Evolutionary conservation across 1,140 invertebrate genomes (phyloP).

Genomic region (Amphibalanus amphitrite): DNA sequence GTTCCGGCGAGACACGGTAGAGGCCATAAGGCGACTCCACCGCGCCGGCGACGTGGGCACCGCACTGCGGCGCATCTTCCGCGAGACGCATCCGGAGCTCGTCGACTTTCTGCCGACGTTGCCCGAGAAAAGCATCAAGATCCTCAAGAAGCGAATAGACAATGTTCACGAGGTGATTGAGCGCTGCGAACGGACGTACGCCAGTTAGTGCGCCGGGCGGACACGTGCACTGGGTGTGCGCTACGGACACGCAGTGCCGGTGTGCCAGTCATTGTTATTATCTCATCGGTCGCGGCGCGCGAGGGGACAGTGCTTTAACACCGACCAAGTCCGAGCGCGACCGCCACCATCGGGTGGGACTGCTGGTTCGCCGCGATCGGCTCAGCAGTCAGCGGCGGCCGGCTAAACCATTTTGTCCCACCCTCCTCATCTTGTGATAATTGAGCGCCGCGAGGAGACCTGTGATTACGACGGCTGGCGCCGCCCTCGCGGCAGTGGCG

Average conservation of each 20-base stretch:
- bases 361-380: too few species aligned
- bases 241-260: too few species aligned
- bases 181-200: slow-evolving; percentile 38
- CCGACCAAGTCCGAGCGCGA: too few species aligned
- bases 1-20: slow-evolving; percentile 49
- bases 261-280: background rate
- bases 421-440: background rate
- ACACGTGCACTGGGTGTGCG: background rate
- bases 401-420: background rate
- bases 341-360: background rate
- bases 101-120: slow-evolving; percentile 50
- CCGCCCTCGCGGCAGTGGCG: too few species aligned
- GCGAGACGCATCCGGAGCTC: slow-evolving; percentile 27
- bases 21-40: slow-evolving; percentile 40
- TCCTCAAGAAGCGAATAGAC: slow-evolving; percentile 50
- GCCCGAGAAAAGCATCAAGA: slow-evolving; percentile 58
- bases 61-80: slow-evolving; percentile 27
- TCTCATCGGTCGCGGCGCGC: background rate
- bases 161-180: slow-evolving; percentile 50
- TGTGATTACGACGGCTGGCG: background rate
- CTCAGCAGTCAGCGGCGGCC: too few species aligned
- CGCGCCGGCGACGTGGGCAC: slow-evolving; percentile 33
- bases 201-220: background rate
- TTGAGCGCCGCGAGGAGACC: background rate
- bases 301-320: background rate